These are phyloP conservation scores for Dendrolimus houi DNA, from an alignment of 2,888 invertebrate species.

Conservation along the genomic window DNA sequence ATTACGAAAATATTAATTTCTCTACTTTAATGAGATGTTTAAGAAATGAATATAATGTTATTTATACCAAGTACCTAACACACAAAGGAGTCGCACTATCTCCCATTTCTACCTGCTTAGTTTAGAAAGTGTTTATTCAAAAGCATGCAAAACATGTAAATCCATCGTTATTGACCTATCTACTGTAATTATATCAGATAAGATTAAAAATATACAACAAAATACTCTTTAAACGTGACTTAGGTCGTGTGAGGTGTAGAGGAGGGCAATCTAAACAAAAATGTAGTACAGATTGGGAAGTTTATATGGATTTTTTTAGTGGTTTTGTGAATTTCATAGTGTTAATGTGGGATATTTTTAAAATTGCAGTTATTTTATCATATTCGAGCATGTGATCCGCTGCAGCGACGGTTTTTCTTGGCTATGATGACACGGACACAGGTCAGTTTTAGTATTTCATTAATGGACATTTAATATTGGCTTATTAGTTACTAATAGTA, in stretches of 20 bases:
- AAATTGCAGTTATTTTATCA: conserved; percentile 53
- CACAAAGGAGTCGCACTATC: no score
- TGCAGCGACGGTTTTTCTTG: conserved; percentile 55
- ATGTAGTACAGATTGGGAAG: background rate
- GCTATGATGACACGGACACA: conserved; percentile 59
- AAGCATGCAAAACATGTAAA: background rate
- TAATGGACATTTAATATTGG: background rate
- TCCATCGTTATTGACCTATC: background rate
- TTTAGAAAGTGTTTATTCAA: background rate
- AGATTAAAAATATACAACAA: background rate
- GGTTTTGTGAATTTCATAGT: background rate
- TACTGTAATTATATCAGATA: background rate
- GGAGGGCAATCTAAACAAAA: background rate
- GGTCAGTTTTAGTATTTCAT: conserved; percentile 22
- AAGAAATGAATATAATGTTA: no score
- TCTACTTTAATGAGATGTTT: no score
- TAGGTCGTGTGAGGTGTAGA: background rate
- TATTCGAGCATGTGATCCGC: conserved; percentile 55
- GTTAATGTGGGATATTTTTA: background rate
- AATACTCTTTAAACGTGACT: background rate
- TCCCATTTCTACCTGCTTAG: background rate
- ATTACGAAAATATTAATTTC: no score
- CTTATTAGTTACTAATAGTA: no score
- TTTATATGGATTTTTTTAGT: no score
- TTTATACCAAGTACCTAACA: no score